Conservation (phyloP, 2,888 invertebrate genomes). For the Theretra japonica region DNA sequence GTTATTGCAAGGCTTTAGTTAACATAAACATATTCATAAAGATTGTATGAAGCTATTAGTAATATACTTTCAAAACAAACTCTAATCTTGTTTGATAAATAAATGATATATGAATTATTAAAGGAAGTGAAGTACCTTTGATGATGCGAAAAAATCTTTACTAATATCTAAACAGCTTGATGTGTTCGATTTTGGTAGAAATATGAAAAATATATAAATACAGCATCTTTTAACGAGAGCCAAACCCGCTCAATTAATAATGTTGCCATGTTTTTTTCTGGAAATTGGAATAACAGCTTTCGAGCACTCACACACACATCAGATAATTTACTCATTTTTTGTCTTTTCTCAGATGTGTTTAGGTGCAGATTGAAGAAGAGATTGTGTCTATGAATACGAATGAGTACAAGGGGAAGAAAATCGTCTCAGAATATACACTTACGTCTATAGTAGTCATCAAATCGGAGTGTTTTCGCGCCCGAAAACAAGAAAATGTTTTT, state of each 20-base stretch:
- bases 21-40: conserved; percentile 13
- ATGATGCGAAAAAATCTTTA: too few species aligned
- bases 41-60: not conserved
- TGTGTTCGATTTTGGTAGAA: too few species aligned
- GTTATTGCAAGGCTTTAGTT: conserved; percentile 9
- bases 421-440: conserved; percentile 16
- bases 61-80: too few species aligned
- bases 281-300: not conserved
- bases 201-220: not conserved
- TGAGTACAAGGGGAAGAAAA: conserved; percentile 25
- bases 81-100: too few species aligned
- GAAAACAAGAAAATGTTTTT: not conserved
- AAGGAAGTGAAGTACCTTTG: too few species aligned
- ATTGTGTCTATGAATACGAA: conserved; percentile 21
- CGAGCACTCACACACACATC: conserved; percentile 1
- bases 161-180: too few species aligned
- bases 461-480: not conserved
- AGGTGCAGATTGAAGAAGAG: conserved; percentile 22
- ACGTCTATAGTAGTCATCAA: conserved; percentile 11
- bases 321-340: conserved; percentile 1
- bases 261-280: not conserved
- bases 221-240: not conserved
- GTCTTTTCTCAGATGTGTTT: conserved; percentile 23
- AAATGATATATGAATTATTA: too few species aligned
- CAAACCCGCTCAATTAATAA: too few species aligned